phyloP scores from a whole-genome alignment of 2,888 invertebrate species.

The Lasioglossum marginatum region DNA sequence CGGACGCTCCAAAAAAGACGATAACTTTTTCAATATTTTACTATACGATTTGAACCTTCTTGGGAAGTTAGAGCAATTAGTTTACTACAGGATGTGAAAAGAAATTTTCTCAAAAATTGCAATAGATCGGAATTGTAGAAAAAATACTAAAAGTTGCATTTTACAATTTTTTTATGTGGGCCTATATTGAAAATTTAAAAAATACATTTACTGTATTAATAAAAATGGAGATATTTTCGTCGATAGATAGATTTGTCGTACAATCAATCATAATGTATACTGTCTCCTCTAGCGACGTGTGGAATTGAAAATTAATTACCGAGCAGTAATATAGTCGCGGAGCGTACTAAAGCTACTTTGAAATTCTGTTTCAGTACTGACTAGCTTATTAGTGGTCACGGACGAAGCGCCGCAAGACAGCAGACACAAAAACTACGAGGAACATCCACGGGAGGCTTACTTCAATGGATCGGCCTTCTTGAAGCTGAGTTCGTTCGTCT shows the following conservation, averaged over 20 bases:
- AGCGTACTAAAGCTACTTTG: not conserved
- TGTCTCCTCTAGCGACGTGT: not conserved
- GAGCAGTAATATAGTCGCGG: not conserved
- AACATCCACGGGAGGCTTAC: constrained; percentile 90
- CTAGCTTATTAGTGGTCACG: constrained; percentile 73
- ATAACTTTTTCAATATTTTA: too few species aligned
- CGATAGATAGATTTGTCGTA: not conserved
- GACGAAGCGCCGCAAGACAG: constrained; percentile 67
- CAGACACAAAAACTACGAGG: constrained; percentile 67
- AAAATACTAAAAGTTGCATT: too few species aligned
- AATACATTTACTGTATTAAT: too few species aligned
- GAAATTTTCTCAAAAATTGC: too few species aligned
- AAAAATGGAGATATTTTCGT: too few species aligned
- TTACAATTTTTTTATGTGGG: too few species aligned
- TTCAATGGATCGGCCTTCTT: constrained; percentile 93
- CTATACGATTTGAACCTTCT: too few species aligned
- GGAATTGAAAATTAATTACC: not conserved
- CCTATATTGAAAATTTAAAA: too few species aligned
- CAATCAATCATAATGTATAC: not conserved
- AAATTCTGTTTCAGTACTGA: constrained; percentile 72
- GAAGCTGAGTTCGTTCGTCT: constrained; percentile 89
- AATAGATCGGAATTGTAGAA: too few species aligned
- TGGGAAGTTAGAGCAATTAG: too few species aligned
- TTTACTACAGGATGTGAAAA: too few species aligned
- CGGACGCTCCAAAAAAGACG: too few species aligned